A percentile compares a stretch with the other conserved stretches of the same genome.
phyloP scores from a whole-genome alignment of 1,140 invertebrate species.

The Scaptomyza montana region DNA sequence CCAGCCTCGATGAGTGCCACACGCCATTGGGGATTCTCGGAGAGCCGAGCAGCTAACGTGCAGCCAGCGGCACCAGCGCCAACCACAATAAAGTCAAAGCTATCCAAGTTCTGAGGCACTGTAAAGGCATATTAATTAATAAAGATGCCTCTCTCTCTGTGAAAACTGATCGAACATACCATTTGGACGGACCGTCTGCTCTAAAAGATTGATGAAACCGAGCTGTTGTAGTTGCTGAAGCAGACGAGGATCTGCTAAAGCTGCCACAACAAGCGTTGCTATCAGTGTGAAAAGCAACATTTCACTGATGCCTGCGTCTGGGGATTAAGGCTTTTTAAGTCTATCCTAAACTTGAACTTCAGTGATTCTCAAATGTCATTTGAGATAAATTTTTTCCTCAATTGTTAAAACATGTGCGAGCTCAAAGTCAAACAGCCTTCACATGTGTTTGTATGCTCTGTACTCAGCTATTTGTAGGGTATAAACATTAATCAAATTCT shows the following conservation, averaged over 20 bases:
- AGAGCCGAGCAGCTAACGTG: slow-evolving; percentile 92
- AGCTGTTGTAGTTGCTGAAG: slow-evolving; percentile 55
- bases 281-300: slow-evolving; percentile 27
- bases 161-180: slow-evolving; percentile 27
- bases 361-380: not conserved
- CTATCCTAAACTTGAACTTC: not conserved
- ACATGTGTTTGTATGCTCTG: not conserved
- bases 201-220: slow-evolving; percentile 61
- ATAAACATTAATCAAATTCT: not conserved
- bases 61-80: slow-evolving; percentile 93
- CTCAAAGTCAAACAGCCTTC: not conserved
- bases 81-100: slow-evolving; percentile 93
- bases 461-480: not conserved
- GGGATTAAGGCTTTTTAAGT: slow-evolving; percentile 25
- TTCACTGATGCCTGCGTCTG: slow-evolving; percentile 14
- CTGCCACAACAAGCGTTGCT: slow-evolving; percentile 12
- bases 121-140: not conserved
- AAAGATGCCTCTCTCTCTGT: too few relatives aligned
- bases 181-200: slow-evolving; percentile 50
- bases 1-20: slow-evolving; percentile 87
- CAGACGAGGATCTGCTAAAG: slow-evolving; percentile 20
- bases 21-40: slow-evolving; percentile 85
- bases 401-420: not conserved
- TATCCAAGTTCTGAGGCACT: slow-evolving; percentile 57
- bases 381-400: not conserved